Evolutionary conservation across 1,140 invertebrate genomes (phyloP).

Genomic region (Zaprionus camerounensis): DNA sequence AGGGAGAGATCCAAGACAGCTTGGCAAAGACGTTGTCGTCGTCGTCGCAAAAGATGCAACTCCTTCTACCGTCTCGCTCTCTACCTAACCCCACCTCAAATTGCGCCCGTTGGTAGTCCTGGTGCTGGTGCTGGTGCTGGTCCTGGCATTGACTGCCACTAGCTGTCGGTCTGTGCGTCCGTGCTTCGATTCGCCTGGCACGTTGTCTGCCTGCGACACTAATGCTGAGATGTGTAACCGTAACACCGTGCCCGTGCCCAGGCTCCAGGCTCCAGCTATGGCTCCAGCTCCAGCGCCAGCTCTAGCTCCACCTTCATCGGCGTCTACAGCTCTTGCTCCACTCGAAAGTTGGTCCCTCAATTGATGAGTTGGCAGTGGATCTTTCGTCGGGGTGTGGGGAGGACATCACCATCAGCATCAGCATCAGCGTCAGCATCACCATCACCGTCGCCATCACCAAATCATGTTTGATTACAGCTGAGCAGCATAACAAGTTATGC

Average conservation of each 20-base stretch:
- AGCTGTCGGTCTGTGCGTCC: conserved; percentile 30
- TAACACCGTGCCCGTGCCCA: conserved; percentile 15
- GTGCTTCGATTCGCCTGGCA: conserved; percentile 73
- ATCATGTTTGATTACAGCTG: conserved; percentile 82
- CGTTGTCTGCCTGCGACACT: conserved; percentile 75
- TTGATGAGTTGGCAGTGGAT: conserved; percentile 9
- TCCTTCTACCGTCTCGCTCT: conserved; percentile 30
- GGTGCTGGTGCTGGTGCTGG: conserved; percentile 1
- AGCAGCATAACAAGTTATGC: conserved; percentile 75
- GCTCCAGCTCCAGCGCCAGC: background rate
- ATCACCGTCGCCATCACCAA: conserved; percentile 26
- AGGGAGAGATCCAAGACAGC: conserved; percentile 58
- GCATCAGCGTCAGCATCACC: conserved; percentile 40
- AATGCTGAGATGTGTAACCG: conserved; percentile 75
- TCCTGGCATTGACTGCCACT: conserved; percentile 65
- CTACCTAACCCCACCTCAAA: conserved; percentile 9
- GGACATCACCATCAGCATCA: background rate
- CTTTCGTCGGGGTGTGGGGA: background rate
- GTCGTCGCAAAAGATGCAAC: conserved; percentile 59
- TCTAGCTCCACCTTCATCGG: background rate
- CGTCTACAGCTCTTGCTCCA: conserved; percentile 4
- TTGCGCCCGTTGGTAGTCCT: conserved; percentile 7
- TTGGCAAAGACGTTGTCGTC: conserved; percentile 52
- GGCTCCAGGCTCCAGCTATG: background rate
- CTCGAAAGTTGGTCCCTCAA: conserved; percentile 30